Evolutionary conservation across 2,797 vertebrate genomes (phyloP).

Genomic region (Phrynocephalus vlangalii): DNA sequence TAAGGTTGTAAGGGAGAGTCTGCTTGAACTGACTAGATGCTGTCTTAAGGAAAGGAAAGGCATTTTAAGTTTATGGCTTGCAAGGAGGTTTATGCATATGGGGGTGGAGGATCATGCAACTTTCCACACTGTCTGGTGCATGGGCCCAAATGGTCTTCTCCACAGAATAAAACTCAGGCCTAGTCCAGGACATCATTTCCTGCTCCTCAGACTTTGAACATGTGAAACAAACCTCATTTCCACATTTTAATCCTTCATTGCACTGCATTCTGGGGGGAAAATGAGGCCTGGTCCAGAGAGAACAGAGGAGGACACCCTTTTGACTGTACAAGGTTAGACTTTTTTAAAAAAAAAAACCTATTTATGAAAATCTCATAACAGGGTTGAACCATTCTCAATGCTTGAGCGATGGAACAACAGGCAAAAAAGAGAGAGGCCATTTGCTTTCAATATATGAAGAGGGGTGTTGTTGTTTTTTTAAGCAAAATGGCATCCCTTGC

Average conservation of each 20-base stretch:
- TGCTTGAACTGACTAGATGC: not conserved
- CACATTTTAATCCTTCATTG: not conserved
- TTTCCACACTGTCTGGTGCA: not conserved
- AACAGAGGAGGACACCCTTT: accelerated
- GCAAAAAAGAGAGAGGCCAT: too few relatives aligned
- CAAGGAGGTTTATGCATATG: not conserved
- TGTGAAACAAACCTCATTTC: not conserved
- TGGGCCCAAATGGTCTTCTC: not conserved
- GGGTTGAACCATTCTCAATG: not conserved
- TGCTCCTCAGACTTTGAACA: accelerated
- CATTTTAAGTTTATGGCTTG: too few relatives aligned
- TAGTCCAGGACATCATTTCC: not conserved
- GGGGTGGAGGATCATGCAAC: too few relatives aligned
- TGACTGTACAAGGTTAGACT: slow-evolving; percentile 26
- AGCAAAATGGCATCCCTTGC: too few relatives aligned
- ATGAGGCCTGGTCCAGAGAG: slow-evolving; percentile 15
- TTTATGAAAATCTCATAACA: not conserved
- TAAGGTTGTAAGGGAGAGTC: not conserved
- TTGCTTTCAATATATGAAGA: too few relatives aligned
- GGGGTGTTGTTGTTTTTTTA: too few relatives aligned
- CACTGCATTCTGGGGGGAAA: not conserved
- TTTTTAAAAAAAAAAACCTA: not conserved
- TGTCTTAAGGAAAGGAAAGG: not conserved
- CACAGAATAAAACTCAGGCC: not conserved
- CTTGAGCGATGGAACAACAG: too few relatives aligned